Evolutionary conservation across 1,140 invertebrate species (phyloP), one percentile per base, ranked within the genome.

Genomic region (Drepana arcuata): DNA sequence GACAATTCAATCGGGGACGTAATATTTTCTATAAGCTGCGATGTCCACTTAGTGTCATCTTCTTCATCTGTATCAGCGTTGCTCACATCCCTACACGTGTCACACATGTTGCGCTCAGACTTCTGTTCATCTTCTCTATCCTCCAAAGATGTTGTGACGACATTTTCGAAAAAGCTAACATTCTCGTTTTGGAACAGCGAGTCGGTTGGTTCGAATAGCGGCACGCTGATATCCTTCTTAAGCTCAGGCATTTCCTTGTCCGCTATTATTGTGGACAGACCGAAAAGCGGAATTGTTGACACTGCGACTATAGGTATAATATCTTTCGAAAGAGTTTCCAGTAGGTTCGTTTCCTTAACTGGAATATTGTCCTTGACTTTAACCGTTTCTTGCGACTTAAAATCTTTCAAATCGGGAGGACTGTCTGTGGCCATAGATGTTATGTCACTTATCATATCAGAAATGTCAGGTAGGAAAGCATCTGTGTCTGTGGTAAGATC

Each of bases 11-110:
- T 75, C 0, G 71, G 73, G 0, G 78, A 56, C 18, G 59, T 78
- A n/a, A 82, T 72, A 39, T 82, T 82, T 53, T 79, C 71, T 31
- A 82, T 78, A 23, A 82, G 31, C 18, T 82, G 60, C 7, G 48
- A 40, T 2, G 78, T 82, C n/a, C 79, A 48, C 37, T 75, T 66
- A 3, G n/a, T 41, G 41, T 64, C 66, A 33, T 64, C 68, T 7
- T 74, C 62, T 31, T 69, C 72, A 1, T 57, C 51, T 37, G 64
- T 61, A 16, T 53, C n/a, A n/a, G n/a, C n/a, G n/a, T n/a, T n/a
- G n/a, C n/a, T 63, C 7, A 75, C 55, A 56, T 75, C 74, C 38
- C 69, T 48, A 39, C 74, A 75, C 0, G 74, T 75, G 45, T 64
- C 70, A 40, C 70, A 79, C 21, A 70, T 74, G 35, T 61, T 69